phyloP scores from a whole-genome alignment of 2,888 invertebrate genomes.

The Acanthacorydalis orientalis region DNA sequence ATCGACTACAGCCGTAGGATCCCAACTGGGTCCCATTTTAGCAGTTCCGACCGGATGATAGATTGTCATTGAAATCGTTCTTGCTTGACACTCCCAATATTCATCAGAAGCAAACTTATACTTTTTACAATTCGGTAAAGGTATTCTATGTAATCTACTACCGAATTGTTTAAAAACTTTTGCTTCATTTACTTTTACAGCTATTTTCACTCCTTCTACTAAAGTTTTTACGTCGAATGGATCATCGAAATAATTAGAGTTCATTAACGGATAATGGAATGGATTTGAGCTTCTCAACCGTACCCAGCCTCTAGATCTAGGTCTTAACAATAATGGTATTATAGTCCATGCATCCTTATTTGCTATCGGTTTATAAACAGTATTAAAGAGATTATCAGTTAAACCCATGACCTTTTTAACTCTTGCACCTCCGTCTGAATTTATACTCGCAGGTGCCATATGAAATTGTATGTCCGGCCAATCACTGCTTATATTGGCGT shows the following conservation, averaged over 20 bases:
- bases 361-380: conserved; percentile 63
- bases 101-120: conserved; percentile 57
- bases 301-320: conserved; percentile 63
- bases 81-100: conserved; percentile 74
- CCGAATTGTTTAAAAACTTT: conserved; percentile 68
- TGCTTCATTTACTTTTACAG: conserved; percentile 52
- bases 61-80: conserved; percentile 77
- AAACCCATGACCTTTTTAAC: conserved; percentile 62
- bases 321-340: conserved; percentile 67
- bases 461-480: conserved; percentile 87
- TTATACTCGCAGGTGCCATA: conserved; percentile 79
- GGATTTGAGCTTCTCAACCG: conserved; percentile 66
- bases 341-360: conserved; percentile 68
- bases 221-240: conserved; percentile 58
- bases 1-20: conserved; percentile 67
- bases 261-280: conserved; percentile 70
- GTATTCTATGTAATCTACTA: conserved; percentile 53
- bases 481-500: conserved; percentile 56
- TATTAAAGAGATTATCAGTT: conserved; percentile 62
- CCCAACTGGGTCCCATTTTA: conserved; percentile 74
- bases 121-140: conserved; percentile 63
- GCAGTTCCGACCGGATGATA: conserved; percentile 80
- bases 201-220: conserved; percentile 72
- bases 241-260: conserved; percentile 84
- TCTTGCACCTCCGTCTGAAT: conserved; percentile 60